Conservation (phyloP, 2,113 vertebrate genomes). For the Pongo abelii region DNA sequence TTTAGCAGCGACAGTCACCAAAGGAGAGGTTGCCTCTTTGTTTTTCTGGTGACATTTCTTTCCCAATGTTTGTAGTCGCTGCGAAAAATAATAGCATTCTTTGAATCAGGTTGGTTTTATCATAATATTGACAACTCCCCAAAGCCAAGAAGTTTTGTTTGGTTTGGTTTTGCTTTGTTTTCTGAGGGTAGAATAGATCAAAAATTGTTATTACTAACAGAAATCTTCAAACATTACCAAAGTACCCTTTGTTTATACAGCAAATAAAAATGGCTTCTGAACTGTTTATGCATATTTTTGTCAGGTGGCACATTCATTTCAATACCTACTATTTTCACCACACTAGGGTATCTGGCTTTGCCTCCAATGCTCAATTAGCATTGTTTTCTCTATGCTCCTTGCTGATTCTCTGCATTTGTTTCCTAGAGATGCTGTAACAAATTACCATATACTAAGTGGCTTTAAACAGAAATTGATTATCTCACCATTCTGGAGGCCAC, state of each 20-base stretch:
- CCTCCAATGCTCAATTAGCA: accelerated
- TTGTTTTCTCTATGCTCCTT: accelerated
- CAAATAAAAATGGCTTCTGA: background rate
- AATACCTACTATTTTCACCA: no score
- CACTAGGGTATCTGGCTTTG: background rate
- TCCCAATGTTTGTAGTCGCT: background rate
- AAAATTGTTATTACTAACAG: background rate
- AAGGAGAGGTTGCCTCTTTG: background rate
- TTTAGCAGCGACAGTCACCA: accelerated
- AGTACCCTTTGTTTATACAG: background rate
- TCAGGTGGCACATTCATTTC: background rate
- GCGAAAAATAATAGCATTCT: background rate
- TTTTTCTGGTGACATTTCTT: background rate
- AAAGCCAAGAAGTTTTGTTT: background rate
- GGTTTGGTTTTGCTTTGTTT: no score
- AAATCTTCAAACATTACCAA: background rate
- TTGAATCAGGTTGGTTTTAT: background rate
- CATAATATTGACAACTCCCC: no score
- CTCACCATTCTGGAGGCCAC: background rate
- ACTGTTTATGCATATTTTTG: accelerated
- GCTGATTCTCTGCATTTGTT: background rate
- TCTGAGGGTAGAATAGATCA: background rate
- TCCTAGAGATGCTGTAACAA: background rate
- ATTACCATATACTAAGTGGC: no score
- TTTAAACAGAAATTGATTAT: background rate